Percentiles rank a stretch among this genome's conserved stretches.
phyloP scores from a whole-genome alignment of 2,888 invertebrate species.

The Scaeva pyrastri region DNA sequence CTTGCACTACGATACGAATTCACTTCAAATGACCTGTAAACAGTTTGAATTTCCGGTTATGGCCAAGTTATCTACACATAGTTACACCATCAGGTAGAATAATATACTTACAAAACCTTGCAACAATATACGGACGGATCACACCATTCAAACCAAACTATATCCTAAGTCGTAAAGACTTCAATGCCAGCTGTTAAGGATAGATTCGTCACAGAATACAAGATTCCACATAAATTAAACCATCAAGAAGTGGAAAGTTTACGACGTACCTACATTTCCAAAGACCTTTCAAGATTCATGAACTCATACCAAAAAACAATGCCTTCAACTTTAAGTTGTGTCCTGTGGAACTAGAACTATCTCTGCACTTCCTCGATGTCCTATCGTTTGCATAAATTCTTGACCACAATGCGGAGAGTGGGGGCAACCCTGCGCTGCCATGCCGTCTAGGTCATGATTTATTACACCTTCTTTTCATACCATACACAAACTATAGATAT shows the following conservation, averaged over 20 bases:
- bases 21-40: constrained; percentile 54
- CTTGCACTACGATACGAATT: constrained; percentile 4
- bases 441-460: constrained; percentile 56
- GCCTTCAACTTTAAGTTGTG: background rate
- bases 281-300: constrained; percentile 29
- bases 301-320: constrained; percentile 6
- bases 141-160: constrained; percentile 8
- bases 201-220: constrained; percentile 64
- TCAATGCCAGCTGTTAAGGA: constrained; percentile 23
- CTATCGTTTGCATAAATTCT: background rate
- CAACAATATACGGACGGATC: constrained; percentile 18
- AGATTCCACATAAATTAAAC: constrained; percentile 64
- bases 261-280: constrained; percentile 33
- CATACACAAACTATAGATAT: background rate
- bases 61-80: background rate
- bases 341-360: constrained; percentile 2
- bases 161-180: background rate
- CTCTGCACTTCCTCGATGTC: background rate
- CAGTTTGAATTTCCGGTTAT: constrained; percentile 58
- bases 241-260: constrained; percentile 46
- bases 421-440: background rate
- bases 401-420: background rate
- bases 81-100: background rate
- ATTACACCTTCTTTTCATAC: constrained; percentile 51
- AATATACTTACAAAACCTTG: constrained; percentile 38